These are phyloP conservation scores for Hoplodrina blanda DNA, from an alignment of 2,888 invertebrate genomes.

Conservation along the genomic window DNA sequence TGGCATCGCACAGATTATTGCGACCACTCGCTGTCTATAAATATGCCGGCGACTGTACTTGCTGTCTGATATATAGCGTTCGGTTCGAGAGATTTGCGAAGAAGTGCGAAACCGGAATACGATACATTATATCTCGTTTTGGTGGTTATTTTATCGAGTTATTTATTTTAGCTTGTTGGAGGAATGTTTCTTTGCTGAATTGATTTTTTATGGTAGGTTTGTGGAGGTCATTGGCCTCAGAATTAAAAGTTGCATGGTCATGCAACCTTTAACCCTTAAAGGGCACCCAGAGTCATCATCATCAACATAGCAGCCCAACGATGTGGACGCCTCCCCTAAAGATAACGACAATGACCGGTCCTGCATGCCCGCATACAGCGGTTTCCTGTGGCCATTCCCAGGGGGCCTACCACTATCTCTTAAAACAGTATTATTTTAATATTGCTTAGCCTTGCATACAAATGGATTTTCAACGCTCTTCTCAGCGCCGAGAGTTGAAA, in stretches of 20 bases:
- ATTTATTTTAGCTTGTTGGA: slow-evolving; percentile 37
- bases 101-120: slow-evolving; percentile 53
- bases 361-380: too few species aligned
- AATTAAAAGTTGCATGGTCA: neutral
- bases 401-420: too few species aligned
- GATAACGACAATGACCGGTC: too few species aligned
- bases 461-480: too few species aligned
- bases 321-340: too few species aligned
- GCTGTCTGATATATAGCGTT: slow-evolving; percentile 53
- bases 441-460: too few species aligned
- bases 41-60: slow-evolving; percentile 57
- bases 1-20: slow-evolving; percentile 55
- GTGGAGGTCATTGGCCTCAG: neutral
- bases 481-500: too few species aligned
- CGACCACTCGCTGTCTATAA: slow-evolving; percentile 55
- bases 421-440: too few species aligned
- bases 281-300: too few species aligned
- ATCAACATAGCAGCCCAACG: too few species aligned
- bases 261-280: neutral
- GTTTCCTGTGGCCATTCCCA: too few species aligned
- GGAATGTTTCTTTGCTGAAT: slow-evolving; percentile 1
- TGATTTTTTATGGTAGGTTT: neutral
- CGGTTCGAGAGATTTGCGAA: slow-evolving; percentile 54
- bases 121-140: slow-evolving; percentile 50
- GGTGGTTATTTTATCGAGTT: slow-evolving; percentile 39